These are phyloP conservation scores for Nestor notabilis DNA, from an alignment of 2,113 vertebrate species.

Conservation along the genomic window DNA sequence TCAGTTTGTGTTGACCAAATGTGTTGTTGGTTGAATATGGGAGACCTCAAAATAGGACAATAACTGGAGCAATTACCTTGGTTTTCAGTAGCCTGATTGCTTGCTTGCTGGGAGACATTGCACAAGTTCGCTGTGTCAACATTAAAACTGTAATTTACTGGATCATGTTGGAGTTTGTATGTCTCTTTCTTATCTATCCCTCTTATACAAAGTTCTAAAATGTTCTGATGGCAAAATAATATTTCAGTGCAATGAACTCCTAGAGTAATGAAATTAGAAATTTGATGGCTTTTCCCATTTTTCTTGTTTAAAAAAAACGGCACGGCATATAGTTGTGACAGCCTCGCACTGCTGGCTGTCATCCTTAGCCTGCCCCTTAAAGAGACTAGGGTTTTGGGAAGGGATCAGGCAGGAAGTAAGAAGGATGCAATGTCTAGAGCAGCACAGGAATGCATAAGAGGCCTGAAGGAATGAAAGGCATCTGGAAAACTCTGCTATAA, in stretches of 20 bases:
- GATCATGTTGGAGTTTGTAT: not conserved
- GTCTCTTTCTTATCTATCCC: not conserved
- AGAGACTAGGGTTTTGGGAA: not conserved
- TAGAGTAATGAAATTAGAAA: not conserved
- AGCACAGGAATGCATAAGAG: not conserved
- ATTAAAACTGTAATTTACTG: constrained; percentile 39
- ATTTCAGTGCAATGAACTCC: not conserved
- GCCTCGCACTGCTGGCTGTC: not conserved
- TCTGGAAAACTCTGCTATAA: not conserved
- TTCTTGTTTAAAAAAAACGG: not conserved
- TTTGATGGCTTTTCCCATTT: not conserved
- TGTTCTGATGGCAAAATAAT: not conserved
- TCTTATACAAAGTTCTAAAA: not conserved
- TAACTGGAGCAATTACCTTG: not conserved
- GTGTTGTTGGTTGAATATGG: not conserved
- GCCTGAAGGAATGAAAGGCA: not conserved
- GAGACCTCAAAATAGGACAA: not conserved
- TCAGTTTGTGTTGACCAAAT: not conserved
- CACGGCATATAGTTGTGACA: not conserved
- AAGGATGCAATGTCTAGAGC: not conserved
- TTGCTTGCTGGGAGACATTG: not conserved
- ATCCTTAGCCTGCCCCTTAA: not conserved
- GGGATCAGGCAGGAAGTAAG: not conserved
- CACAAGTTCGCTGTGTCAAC: not conserved
- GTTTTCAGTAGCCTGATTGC: not conserved